Base-by-base conservation (phyloP, 1,140 invertebrate species). In the Diachasmimorpha longicaudata region DNA sequence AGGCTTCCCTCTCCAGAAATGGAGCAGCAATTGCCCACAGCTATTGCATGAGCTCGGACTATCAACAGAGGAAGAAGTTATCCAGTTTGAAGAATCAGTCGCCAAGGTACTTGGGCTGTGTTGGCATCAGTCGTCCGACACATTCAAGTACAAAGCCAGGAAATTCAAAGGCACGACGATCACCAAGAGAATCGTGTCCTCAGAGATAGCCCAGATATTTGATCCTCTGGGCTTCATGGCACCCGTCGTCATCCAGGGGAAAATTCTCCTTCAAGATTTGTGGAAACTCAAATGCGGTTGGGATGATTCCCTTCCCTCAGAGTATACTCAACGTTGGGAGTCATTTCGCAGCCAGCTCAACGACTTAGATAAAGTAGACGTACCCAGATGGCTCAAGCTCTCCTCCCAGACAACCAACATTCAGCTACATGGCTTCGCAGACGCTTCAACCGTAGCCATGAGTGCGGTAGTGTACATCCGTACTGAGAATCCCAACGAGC, bases 191-290 rank as follows among this genome's bases (percentile, higher is more conserved):
- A 31, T 70, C 4, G 63, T 83, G 8, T 36, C 81, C 6, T 81
- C 79, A 9, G 70, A 63, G n/a, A 52, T 80, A 3, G 76, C 79
- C 0, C 58, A 76, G 19, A 19, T 82, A 2, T 82, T 79, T 21
- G 79, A 82, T 42, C 81, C 80, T 3, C 25, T 81, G 1, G 79
- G 79, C 0, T 79, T 75, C 70, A 9, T 82, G 0, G 46, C 79
- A 0, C 81, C 80, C 0, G 48, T 76, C 9, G 36, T 79, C 0
- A 52, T 80, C 3, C 37, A 13, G 4, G 75, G 73, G 0, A 87
- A 87, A 73, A 80, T 86, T 3, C 67, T 87, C 0, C 79, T 87
- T 39, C 85, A 89, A 77, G 74, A 81, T 6, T 9, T 87, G 0
- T 83, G 85, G 82, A 63, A 69, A 25, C 1, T 31, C 14, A 55